phyloP scores from a whole-genome alignment of 2,113 vertebrate genomes.

The Heterochromis multidens region DNA sequence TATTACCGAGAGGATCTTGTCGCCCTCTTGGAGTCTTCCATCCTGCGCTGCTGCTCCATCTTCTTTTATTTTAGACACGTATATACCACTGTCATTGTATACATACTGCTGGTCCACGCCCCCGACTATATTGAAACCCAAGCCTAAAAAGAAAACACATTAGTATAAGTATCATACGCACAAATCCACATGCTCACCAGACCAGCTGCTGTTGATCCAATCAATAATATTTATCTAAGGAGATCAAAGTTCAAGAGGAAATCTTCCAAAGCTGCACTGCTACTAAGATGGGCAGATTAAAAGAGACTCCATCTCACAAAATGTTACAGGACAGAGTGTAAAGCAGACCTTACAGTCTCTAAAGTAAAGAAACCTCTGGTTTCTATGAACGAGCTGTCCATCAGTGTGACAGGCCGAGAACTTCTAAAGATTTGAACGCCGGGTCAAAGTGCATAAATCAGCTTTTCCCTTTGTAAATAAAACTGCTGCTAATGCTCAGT shows the following conservation, averaged over 20 bases:
- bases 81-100: slow-evolving; percentile 87
- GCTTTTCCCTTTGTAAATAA: no score
- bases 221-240: neutral
- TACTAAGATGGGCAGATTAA: neutral
- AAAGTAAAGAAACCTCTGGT: neutral
- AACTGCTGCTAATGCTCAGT: accelerated
- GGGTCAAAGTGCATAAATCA: neutral
- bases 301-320: neutral
- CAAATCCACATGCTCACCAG: neutral
- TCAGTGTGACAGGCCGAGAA: neutral
- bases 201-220: neutral
- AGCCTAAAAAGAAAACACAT: slow-evolving; percentile 70
- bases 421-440: neutral
- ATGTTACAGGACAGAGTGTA: neutral
- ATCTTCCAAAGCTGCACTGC: neutral
- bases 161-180: neutral
- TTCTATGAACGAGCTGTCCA: neutral
- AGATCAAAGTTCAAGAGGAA: slow-evolving; percentile 42
- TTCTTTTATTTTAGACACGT: slow-evolving; percentile 92
- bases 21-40: slow-evolving; percentile 89
- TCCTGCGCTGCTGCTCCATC: slow-evolving; percentile 89
- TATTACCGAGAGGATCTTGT: slow-evolving; percentile 91
- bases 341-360: neutral
- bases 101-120: slow-evolving; percentile 89
- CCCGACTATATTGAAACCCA: slow-evolving; percentile 97